phyloP scores from a whole-genome alignment of 2,888 invertebrate genomes.

The Tenthredo scrophulariae region DNA sequence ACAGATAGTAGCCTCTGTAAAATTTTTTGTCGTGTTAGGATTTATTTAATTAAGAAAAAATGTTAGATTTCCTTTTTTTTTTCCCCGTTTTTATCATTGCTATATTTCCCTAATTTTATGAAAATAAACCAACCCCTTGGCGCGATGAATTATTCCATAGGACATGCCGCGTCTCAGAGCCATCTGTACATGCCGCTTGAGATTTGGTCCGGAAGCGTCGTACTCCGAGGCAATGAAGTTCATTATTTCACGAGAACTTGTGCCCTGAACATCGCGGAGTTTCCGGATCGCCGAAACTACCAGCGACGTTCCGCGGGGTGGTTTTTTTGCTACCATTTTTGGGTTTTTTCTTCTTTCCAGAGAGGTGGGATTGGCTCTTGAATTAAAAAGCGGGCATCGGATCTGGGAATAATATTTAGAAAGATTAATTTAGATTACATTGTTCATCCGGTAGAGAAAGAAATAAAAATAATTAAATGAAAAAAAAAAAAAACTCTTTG shows the following conservation, averaged over 20 bases:
- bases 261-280: slow-evolving; percentile 45
- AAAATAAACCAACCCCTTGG: slow-evolving; percentile 16
- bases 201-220: slow-evolving; percentile 25
- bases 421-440: background rate
- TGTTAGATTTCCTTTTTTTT: background rate
- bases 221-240: slow-evolving; percentile 46
- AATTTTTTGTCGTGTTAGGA: slow-evolving; percentile 71
- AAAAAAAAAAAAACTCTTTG: background rate
- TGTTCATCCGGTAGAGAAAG: background rate
- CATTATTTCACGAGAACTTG: slow-evolving; percentile 36
- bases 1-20: slow-evolving; percentile 67
- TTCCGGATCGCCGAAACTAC: slow-evolving; percentile 50
- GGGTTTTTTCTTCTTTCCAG: background rate
- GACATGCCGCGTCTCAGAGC: slow-evolving; percentile 45
- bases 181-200: slow-evolving; percentile 46
- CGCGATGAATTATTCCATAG: slow-evolving; percentile 44
- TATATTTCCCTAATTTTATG: background rate
- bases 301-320: slow-evolving; percentile 29
- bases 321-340: slow-evolving; percentile 49
- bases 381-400: slow-evolving; percentile 18
- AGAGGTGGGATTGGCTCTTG: background rate
- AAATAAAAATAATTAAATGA: background rate
- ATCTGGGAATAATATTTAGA: slow-evolving; percentile 20
- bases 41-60: background rate
- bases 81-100: background rate